Evolutionary conservation across 2,888 invertebrate species (phyloP).

Genomic region (Heliconius cydno): DNA sequence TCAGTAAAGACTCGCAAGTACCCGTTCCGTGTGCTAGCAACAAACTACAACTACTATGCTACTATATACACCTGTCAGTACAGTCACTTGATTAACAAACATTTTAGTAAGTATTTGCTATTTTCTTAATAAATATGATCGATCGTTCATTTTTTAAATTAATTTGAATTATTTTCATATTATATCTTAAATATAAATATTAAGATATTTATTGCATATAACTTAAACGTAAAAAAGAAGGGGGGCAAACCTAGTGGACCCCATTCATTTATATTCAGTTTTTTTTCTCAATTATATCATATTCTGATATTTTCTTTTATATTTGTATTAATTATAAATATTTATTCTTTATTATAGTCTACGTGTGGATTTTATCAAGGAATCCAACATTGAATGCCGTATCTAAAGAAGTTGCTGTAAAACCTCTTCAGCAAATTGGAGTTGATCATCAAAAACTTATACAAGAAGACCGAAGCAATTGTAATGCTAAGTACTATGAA

Average conservation of each 20-base stretch:
- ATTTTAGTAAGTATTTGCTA: constrained; percentile 64
- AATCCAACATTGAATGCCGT: constrained; percentile 65
- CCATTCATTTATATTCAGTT: no score
- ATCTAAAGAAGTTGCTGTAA: constrained; percentile 64
- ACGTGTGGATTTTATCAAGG: constrained; percentile 73
- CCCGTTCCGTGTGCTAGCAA: constrained; percentile 64
- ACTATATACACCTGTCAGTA: constrained; percentile 70
- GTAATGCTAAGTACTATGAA: constrained; percentile 68
- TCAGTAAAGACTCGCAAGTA: constrained; percentile 65
- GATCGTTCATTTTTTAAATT: no score
- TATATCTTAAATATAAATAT: no score
- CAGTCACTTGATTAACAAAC: constrained; percentile 68
- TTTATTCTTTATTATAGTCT: constrained; percentile 60
- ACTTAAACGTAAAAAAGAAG: no score
- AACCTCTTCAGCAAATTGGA: constrained; percentile 59
- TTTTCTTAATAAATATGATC: no score
- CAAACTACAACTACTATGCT: constrained; percentile 70
- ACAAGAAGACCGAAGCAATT: constrained; percentile 61
- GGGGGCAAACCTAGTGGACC: no score
- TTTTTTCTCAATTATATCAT: no score
- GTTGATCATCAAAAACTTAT: constrained; percentile 55
- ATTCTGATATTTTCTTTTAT: not conserved
- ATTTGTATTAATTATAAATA: not conserved
- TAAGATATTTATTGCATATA: no score
- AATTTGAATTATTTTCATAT: no score